These are phyloP conservation scores for Horisme vitalbata DNA, from an alignment of 2,888 invertebrate species.

Conservation along the genomic window DNA sequence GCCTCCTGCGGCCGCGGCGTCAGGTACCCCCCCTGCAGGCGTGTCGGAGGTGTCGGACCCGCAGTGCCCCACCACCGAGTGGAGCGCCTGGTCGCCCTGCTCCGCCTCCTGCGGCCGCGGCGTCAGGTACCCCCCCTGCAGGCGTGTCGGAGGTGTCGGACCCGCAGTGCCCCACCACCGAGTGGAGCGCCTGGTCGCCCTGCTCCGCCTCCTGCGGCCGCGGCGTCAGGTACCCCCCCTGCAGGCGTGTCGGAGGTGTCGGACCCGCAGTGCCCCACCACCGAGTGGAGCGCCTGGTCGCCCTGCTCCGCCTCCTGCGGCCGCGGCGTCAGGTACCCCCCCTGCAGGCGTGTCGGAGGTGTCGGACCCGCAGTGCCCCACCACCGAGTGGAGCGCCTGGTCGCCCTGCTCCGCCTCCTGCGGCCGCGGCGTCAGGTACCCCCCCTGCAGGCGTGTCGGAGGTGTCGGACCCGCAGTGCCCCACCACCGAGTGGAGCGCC, in stretches of 20 bases:
- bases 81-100: conserved; percentile 97
- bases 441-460: conserved; percentile 47
- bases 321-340: conserved; percentile 82
- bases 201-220: conserved; percentile 95
- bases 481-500: conserved; percentile 94
- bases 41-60: conserved; percentile 79
- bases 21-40: conserved; percentile 5
- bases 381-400: conserved; percentile 96
- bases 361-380: conserved; percentile 86
- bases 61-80: conserved; percentile 90
- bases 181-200: conserved; percentile 96
- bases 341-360: conserved; percentile 52
- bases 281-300: conserved; percentile 96
- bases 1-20: conserved; percentile 94
- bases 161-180: conserved; percentile 89
- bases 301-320: conserved; percentile 96
- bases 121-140: conserved; percentile 53
- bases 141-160: conserved; percentile 70
- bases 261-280: conserved; percentile 89
- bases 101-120: conserved; percentile 94
- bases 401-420: conserved; percentile 95
- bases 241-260: conserved; percentile 57
- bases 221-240: conserved; percentile 79
- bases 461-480: conserved; percentile 85
- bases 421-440: conserved; percentile 86